These are phyloP conservation scores for Dexiosoma caninum DNA, from an alignment of 2,888 invertebrate species.

Conservation along the genomic window DNA sequence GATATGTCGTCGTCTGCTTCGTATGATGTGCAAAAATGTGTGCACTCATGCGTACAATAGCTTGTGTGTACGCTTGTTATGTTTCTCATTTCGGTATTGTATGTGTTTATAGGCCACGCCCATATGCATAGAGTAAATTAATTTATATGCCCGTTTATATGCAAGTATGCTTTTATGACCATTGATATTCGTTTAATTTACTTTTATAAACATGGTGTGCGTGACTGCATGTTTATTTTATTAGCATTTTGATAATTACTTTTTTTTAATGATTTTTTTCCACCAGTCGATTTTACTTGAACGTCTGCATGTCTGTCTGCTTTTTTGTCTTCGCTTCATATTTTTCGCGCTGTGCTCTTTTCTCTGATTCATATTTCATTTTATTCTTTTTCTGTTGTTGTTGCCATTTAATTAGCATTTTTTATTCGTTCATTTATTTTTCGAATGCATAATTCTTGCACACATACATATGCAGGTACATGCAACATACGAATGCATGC, in stretches of 20 bases:
- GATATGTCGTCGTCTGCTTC: neutral
- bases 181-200: neutral
- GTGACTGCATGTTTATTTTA: constrained; percentile 58
- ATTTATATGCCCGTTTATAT: neutral
- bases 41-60: too few relatives aligned
- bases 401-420: constrained; percentile 53
- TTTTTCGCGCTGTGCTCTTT: neutral
- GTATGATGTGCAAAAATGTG: neutral
- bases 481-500: too few relatives aligned
- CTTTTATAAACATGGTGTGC: constrained; percentile 1
- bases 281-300: constrained; percentile 34
- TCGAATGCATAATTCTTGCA: neutral
- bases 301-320: constrained; percentile 19
- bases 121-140: constrained; percentile 13
- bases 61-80: too few relatives aligned
- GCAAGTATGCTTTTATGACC: neutral
- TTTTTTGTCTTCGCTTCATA: neutral
- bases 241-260: constrained; percentile 60
- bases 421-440: constrained; percentile 47
- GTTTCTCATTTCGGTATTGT: constrained; percentile 1
- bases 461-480: neutral
- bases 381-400: too few relatives aligned
- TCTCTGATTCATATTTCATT: constrained; percentile 7
- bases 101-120: constrained; percentile 55
- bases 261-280: constrained; percentile 58